Base-by-base conservation (phyloP, 2,888 invertebrate species). In the Drosophila buzzatii region DNA sequence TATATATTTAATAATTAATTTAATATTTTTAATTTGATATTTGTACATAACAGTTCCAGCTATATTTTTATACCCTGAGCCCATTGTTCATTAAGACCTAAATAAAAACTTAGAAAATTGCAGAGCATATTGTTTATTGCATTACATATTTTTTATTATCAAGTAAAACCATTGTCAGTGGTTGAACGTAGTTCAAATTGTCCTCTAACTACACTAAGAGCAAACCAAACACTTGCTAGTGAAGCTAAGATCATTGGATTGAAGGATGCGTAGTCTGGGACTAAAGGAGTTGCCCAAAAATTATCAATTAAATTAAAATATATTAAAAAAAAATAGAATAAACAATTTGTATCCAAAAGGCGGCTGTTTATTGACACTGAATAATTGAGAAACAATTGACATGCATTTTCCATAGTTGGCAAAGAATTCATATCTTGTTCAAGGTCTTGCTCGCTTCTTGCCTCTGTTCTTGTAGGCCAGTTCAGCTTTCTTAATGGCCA, bases 291-390 rank as follows among this genome's bases (percentile, higher is more conserved):
- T 81, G 86, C 65, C 87, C 56, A 84, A 89, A 89, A 87, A 82
- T 82, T 85, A 75, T 85, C 85, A 85, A 85, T 85, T 85, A 87
- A 72, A 72, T 74, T 85, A 87, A 87, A 89, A 89, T 87, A 89
- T 89, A 89, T 88, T 81, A 85, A 81, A 77, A 81, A 77, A 41
- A 14, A 44, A 7, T 2, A 23, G 14, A 23, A 12, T 23, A 3
- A 8, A 16, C 8, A 12, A 33, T 51, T 33, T 33, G 3, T 18
- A 51, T 51, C 31, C 33, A 51, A 51, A 51, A 12, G 49, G n/a
- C 33, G 31, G 12, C 8, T 31, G 12, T 51, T 51, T 51, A 51
- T 51, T 51, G n/a, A 31, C 31, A 4, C 49, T n/a, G 6, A n/a
- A 31, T 4, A 49, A 51, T 8, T 49, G 12, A n/a, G n/a, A 18